Evolutionary conservation across 1,140 invertebrate genomes (phyloP).

Genomic region (Lutraria rhynchaena): DNA sequence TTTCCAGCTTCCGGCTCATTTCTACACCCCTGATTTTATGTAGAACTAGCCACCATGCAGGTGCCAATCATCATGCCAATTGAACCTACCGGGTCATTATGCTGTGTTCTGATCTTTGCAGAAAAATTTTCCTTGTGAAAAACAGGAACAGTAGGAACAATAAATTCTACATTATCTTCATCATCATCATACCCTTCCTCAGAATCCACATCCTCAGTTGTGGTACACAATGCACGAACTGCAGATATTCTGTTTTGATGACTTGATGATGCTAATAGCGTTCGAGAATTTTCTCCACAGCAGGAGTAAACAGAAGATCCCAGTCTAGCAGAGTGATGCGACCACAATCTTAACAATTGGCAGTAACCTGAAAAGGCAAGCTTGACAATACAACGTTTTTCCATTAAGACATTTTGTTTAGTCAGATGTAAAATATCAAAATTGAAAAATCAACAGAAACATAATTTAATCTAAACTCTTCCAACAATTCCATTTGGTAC

Average conservation of each 20-base stretch:
- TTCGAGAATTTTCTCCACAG: too few species aligned
- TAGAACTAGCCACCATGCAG: background rate
- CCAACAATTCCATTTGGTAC: too few species aligned
- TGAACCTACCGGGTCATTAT: conserved; percentile 32
- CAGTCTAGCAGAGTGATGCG: background rate
- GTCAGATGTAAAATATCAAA: too few species aligned
- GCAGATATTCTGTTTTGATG: background rate
- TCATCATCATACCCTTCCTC: conserved; percentile 4
- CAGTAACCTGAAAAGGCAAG: conserved; percentile 23
- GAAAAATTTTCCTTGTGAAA: background rate
- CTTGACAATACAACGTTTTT: too few species aligned
- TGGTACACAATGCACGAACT: background rate
- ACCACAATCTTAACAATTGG: conserved; percentile 18
- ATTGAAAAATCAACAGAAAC: too few species aligned
- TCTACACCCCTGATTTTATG: too few species aligned
- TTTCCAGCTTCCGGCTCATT: too few species aligned
- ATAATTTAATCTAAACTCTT: too few species aligned
- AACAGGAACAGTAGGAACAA: background rate
- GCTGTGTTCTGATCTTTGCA: conserved; percentile 29
- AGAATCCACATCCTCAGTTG: background rate
- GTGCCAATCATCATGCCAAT: too few species aligned
- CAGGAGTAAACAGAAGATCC: background rate
- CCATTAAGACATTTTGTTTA: too few species aligned
- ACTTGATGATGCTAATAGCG: background rate
- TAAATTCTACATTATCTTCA: background rate